Conservation (phyloP, 2,888 invertebrate genomes). For the Vesta saturnalis region DNA sequence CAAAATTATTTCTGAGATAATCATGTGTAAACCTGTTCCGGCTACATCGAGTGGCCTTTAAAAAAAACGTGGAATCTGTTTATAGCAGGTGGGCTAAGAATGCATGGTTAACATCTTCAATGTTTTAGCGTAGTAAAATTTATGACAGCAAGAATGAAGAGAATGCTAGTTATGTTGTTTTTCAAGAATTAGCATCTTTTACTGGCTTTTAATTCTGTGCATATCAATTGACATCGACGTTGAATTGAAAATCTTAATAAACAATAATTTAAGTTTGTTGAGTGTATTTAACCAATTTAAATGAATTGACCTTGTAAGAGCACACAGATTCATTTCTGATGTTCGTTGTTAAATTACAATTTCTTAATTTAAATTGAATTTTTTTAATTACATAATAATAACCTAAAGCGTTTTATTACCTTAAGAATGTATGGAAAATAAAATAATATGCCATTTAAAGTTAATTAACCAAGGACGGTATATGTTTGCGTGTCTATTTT, state of each 20-base stretch:
- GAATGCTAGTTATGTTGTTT: too few species aligned
- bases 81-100: conserved; percentile 16
- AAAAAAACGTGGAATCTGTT: conserved; percentile 15
- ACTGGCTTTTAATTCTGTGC: too few species aligned
- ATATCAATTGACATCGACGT: background rate
- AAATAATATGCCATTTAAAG: too few species aligned
- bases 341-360: too few species aligned
- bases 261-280: background rate
- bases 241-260: background rate
- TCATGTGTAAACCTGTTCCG: conserved; percentile 26
- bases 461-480: background rate
- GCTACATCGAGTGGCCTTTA: conserved; percentile 21
- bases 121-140: background rate
- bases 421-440: too few species aligned
- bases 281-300: background rate
- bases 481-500: background rate
- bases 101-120: conserved; percentile 1
- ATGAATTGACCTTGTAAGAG: background rate
- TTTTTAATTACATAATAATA: too few species aligned
- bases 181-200: too few species aligned
- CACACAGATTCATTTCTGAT: background rate
- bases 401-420: too few species aligned
- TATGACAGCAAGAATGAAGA: too few species aligned
- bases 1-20: conserved; percentile 17
- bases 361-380: too few species aligned